Percentiles rank a stretch among this genome's conserved stretches.
Conservation (phyloP, 2,113 vertebrate genomes). For the Gymnocephalus cernua region DNA sequence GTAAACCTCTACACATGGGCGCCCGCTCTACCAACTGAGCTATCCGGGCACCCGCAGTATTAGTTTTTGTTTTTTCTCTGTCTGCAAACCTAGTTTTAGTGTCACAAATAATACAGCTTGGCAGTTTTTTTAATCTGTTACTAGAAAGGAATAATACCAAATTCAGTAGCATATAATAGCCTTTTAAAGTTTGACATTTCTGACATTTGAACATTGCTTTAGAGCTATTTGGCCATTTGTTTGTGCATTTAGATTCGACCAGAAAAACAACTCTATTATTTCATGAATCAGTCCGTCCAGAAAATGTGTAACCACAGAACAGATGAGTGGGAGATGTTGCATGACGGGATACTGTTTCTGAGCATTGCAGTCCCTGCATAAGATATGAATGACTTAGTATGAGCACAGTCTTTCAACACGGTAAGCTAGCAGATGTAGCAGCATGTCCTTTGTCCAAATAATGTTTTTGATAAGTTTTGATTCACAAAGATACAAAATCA, state of each 20-base stretch:
- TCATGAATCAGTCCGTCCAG: conserved; percentile 52
- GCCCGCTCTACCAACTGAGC: too few relatives aligned
- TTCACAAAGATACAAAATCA: conserved; percentile 29
- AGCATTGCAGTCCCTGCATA: conserved; percentile 58
- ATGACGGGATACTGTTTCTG: conserved; percentile 34
- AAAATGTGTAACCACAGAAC: conserved; percentile 62
- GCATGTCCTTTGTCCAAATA: conserved; percentile 5
- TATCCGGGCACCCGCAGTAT: too few relatives aligned
- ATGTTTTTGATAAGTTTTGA: conserved; percentile 16
- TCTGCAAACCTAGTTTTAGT: background rate
- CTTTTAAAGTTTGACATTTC: background rate
- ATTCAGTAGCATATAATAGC: background rate
- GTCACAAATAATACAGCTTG: background rate
- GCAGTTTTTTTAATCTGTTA: background rate
- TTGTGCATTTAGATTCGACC: conserved; percentile 15
- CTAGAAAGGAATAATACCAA: background rate
- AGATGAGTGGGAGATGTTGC: conserved; percentile 55
- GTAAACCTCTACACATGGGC: too few relatives aligned
- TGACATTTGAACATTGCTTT: background rate
- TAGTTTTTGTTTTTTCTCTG: background rate
- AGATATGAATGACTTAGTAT: conserved; percentile 62
- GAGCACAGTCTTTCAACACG: conserved; percentile 27
- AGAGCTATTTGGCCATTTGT: background rate
- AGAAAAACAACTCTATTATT: conserved; percentile 36
- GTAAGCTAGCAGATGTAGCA: conserved; percentile 42